Base-by-base conservation (phyloP, 2,113 vertebrate species). In the Bubo scandiacus region DNA sequence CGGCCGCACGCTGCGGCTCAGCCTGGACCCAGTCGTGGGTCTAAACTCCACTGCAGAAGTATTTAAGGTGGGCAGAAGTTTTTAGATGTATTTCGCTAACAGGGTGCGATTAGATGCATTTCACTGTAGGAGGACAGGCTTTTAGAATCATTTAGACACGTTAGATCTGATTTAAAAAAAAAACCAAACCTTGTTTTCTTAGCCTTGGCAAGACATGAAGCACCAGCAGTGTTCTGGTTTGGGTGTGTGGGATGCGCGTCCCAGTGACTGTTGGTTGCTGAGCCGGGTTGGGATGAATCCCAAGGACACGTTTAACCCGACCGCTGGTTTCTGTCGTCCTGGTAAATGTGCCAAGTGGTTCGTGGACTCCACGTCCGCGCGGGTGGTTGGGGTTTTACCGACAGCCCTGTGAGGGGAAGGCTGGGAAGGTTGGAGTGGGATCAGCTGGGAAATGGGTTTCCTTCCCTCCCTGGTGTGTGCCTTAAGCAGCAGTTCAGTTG, bases 321-420 rank as follows among this genome's bases (percentile, higher is more conserved):
- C 13, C 2, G 2, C 51, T n/a, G 42, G 15, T 59, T 42, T 16
- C 27, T 30, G 43, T 49, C 29, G 1, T 15, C 29, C 47, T 11
- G 42, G 81, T 26, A 4, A 21, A 29, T 0, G 29, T 40, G 75
- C 63, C 70, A 5, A 45, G 74, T 62, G 17, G 10, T 9, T 9
- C 2, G 36, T 12, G 11, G 20, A 2, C 65, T n/a, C 74, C 10
- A 1, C 8, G 7, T 10, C 42, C 1, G 1, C 4, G 26, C 5
- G 3, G 38, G 6, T 6, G 21, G 8, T 43, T 0, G 47, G 45
- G 47, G 23, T 4, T 29, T 9, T 27, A 4, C 25, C 13, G 0
- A 12, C 15, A 3, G 58, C 36, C 36, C 49, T 5, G 11, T 2
- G 11, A 20, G 29, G 34, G 59, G 66, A 27, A n/a, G 61, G 67